Evolutionary conservation across 1,140 invertebrate genomes (phyloP).

Genomic region (Drosophila kikkawai): DNA sequence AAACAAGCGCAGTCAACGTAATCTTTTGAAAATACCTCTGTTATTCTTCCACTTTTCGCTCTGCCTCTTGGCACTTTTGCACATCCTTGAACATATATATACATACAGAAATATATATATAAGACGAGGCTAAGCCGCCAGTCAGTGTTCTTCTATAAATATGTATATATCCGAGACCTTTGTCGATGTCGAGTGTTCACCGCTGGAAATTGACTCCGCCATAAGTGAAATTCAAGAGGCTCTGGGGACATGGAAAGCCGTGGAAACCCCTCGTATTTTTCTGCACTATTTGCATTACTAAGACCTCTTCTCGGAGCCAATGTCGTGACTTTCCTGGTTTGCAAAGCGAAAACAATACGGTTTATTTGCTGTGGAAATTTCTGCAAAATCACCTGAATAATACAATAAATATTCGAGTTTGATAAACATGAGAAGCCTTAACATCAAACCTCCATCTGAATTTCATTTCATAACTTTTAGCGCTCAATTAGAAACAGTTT

Average conservation of each 20-base stretch:
- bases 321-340: slow-evolving; percentile 38
- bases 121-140: slow-evolving; percentile 17
- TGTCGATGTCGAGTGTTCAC: slow-evolving; percentile 27
- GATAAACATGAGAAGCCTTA: neutral
- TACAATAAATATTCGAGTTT: slow-evolving; percentile 3
- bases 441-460: neutral
- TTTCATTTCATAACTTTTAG: slow-evolving; percentile 15
- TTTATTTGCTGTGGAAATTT: slow-evolving; percentile 29
- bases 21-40: slow-evolving; percentile 41
- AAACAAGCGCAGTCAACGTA: slow-evolving; percentile 30
- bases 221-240: slow-evolving; percentile 28
- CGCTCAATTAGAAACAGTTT: slow-evolving; percentile 9
- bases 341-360: slow-evolving; percentile 9
- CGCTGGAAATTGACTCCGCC: slow-evolving; percentile 39
- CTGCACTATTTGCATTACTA: slow-evolving; percentile 42
- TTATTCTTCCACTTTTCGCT: slow-evolving; percentile 19
- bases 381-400: slow-evolving; percentile 26
- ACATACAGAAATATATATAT: neutral
- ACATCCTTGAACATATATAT: neutral
- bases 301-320: slow-evolving; percentile 28
- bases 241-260: neutral
- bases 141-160: slow-evolving; percentile 39
- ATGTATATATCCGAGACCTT: slow-evolving; percentile 18
- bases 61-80: slow-evolving; percentile 9
- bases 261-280: neutral